Evolutionary conservation across 2,888 invertebrate genomes (phyloP).

Genomic region (Linnaemya vulpina): DNA sequence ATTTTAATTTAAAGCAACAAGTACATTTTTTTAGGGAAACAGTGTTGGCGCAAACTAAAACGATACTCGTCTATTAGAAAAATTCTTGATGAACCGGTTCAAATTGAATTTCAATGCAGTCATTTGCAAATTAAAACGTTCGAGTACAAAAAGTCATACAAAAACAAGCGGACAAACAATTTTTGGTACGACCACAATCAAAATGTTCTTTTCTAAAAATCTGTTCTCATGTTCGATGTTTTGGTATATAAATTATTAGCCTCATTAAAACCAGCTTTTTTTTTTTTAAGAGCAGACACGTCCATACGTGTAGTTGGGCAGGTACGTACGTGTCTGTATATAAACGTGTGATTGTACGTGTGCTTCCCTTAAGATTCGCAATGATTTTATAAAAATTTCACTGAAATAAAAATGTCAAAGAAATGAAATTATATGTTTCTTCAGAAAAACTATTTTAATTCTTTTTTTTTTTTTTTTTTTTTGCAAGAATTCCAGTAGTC

Average conservation of each 20-base stretch:
- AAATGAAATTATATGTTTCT: too few relatives aligned
- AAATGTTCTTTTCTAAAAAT: constrained; percentile 18
- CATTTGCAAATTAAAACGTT: not conserved
- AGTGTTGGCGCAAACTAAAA: not conserved
- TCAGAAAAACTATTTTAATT: too few relatives aligned
- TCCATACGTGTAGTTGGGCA: not conserved
- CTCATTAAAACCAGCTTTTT: constrained; percentile 19
- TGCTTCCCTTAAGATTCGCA: too few relatives aligned
- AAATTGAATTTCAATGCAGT: constrained; percentile 16
- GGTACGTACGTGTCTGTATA: too few relatives aligned
- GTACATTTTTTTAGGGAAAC: not conserved
- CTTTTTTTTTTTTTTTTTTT: too few relatives aligned
- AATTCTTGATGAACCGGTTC: constrained; percentile 24
- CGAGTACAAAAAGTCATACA: not conserved
- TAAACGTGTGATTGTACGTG: too few relatives aligned
- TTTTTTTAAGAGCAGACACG: too few relatives aligned
- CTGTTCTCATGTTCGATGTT: not conserved
- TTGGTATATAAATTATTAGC: constrained; percentile 1
- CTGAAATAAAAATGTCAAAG: too few relatives aligned
- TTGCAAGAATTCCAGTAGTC: too few relatives aligned
- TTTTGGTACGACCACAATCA: not conserved
- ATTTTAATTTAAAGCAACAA: too few relatives aligned
- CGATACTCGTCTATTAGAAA: not conserved
- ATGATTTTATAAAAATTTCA: too few relatives aligned
- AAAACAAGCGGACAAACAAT: constrained; percentile 1